Conservation (phyloP, 2,888 invertebrate genomes). For the Drosophila meridiana region DNA sequence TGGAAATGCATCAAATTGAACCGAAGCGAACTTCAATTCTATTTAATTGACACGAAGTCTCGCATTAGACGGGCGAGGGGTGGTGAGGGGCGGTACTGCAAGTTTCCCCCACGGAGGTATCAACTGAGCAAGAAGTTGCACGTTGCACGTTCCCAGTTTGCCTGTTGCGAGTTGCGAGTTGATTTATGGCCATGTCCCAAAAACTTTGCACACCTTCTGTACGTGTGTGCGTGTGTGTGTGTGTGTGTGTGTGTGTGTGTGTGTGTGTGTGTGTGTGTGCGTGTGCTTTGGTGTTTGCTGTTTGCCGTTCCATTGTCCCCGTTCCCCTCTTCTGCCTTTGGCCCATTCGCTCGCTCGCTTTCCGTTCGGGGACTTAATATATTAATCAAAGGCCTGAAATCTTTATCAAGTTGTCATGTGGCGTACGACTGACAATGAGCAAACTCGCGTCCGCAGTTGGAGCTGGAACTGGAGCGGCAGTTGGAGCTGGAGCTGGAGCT, state of each 20-base stretch:
- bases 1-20: conserved; percentile 21
- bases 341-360: conserved; percentile 5
- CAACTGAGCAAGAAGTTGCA: conserved; percentile 23
- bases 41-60: conserved; percentile 55
- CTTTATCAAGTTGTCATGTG: conserved; percentile 76
- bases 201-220: conserved; percentile 64
- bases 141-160: conserved; percentile 8
- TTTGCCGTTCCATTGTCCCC: conserved; percentile 33
- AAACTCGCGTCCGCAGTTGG: conserved; percentile 12
- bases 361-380: conserved; percentile 61
- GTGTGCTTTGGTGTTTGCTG: conserved; percentile 15
- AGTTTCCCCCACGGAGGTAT: conserved; percentile 54
- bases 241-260: background rate
- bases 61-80: conserved; percentile 46
- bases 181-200: conserved; percentile 74
- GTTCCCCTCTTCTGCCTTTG: background rate
- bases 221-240: background rate
- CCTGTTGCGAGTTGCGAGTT: conserved; percentile 30
- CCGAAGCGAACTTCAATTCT: conserved; percentile 32
- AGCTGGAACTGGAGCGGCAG: conserved; percentile 3
- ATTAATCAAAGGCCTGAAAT: conserved; percentile 78
- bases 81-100: conserved; percentile 55
- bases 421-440: conserved; percentile 54
- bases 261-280: background rate
- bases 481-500: conserved; percentile 7